A percentile compares a stretch with the other conserved stretches of the same genome.
These are phyloP conservation scores for Hipparchia semele DNA, from an alignment of 2,888 invertebrate species.

Conservation along the genomic window DNA sequence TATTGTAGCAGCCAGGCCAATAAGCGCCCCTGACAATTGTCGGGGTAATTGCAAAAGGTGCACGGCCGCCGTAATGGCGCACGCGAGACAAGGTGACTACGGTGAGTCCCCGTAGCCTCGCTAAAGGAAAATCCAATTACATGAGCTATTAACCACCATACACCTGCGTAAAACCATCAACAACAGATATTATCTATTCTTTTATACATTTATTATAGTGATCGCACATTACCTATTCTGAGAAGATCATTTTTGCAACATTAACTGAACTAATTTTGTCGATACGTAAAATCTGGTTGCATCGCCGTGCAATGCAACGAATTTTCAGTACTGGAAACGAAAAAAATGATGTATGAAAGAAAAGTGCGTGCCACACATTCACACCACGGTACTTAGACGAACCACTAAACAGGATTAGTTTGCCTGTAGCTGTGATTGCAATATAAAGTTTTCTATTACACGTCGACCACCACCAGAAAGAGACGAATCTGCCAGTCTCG, in stretches of 20 bases:
- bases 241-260: no score
- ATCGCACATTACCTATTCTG: background rate
- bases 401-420: no score
- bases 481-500: no score
- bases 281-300: no score
- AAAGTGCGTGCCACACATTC: no score
- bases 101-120: constrained; percentile 65
- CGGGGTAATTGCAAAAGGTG: constrained; percentile 70
- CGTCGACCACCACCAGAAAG: background rate
- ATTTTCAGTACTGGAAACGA: no score
- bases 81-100: constrained; percentile 61
- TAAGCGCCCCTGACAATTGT: constrained; percentile 65
- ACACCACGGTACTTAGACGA: background rate
- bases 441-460: background rate
- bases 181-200: constrained; percentile 10
- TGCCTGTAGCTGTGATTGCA: background rate
- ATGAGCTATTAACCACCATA: constrained; percentile 25
- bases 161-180: constrained; percentile 24
- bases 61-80: constrained; percentile 65
- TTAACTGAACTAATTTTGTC: no score
- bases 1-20: constrained; percentile 62
- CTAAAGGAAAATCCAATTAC: constrained; percentile 38
- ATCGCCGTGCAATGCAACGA: no score
- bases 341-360: no score
- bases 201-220: background rate